Evolutionary conservation across 1,140 invertebrate genomes (phyloP).

Genomic region (Galleria mellonella): DNA sequence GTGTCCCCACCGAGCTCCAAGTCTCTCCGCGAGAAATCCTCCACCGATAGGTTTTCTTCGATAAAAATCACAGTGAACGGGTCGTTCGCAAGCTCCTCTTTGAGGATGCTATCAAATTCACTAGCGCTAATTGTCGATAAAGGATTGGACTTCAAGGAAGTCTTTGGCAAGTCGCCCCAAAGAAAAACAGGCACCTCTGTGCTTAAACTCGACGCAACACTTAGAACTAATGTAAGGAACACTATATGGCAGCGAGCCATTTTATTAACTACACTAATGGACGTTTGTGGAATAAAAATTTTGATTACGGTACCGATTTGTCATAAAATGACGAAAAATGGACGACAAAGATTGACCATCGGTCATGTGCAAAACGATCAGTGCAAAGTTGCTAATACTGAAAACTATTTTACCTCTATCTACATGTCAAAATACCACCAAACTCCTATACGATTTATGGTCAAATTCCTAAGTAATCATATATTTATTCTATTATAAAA

Average conservation of each 20-base stretch:
- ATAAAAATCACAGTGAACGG: conserved; percentile 54
- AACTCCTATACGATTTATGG: too few relatives aligned
- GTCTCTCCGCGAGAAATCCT: conserved; percentile 62
- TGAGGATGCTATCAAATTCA: conserved; percentile 38
- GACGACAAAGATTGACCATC: conserved; percentile 52
- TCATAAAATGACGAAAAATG: conserved; percentile 56
- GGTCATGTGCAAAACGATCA: conserved; percentile 72
- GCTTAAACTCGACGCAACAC: conserved; percentile 38
- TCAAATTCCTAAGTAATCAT: too few relatives aligned
- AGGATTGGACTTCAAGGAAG: conserved; percentile 39
- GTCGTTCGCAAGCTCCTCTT: conserved; percentile 33
- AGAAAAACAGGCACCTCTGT: conserved; percentile 52
- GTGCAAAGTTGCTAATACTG: too few relatives aligned
- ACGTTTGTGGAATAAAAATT: conserved; percentile 24
- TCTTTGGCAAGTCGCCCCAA: conserved; percentile 48
- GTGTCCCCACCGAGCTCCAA: conserved; percentile 32
- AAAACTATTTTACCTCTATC: too few relatives aligned
- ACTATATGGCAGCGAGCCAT: conserved; percentile 62
- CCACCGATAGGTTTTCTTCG: conserved; percentile 64
- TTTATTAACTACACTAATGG: conserved; percentile 47
- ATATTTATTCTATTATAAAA: too few relatives aligned
- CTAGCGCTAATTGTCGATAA: conserved; percentile 24
- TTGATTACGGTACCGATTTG: conserved; percentile 21
- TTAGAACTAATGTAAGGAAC: conserved; percentile 55
- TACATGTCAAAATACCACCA: too few relatives aligned